Conservation (phyloP, 2,797 vertebrate species). For the Urosaurus nigricauda region DNA sequence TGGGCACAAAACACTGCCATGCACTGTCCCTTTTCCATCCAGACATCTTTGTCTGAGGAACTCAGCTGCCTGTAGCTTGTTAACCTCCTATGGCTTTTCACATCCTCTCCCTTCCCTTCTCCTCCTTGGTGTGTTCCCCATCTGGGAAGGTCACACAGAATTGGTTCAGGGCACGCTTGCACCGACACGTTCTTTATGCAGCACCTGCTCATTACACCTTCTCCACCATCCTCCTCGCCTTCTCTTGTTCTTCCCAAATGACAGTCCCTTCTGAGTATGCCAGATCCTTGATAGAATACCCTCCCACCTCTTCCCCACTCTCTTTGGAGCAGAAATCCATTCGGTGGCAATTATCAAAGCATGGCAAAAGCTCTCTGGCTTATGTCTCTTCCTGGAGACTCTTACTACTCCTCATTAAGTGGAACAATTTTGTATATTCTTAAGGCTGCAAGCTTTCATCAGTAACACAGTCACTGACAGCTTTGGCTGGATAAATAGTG, state of each 20-base stretch:
- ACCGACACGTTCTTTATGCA: slow-evolving; percentile 27
- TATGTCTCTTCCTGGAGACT: slow-evolving; percentile 36
- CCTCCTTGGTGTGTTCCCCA: not conserved
- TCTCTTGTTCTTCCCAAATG: slow-evolving; percentile 24
- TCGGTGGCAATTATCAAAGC: slow-evolving; percentile 12
- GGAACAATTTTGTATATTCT: not conserved
- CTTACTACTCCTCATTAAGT: not conserved
- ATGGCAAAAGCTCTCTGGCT: not conserved
- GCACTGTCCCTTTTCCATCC: not conserved
- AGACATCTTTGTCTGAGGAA: slow-evolving; percentile 33
- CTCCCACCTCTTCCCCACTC: not conserved
- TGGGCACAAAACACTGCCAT: not conserved
- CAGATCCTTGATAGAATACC: not conserved
- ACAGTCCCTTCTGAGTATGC: not conserved
- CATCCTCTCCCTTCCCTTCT: not conserved
- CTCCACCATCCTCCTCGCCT: not conserved
- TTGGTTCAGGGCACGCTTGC: slow-evolving; percentile 38
- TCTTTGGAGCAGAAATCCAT: slow-evolving; percentile 5
- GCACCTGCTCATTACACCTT: slow-evolving; percentile 49
- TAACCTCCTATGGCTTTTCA: slow-evolving; percentile 44
- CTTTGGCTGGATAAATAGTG: slow-evolving; percentile 17
- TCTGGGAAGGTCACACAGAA: slow-evolving; percentile 31
- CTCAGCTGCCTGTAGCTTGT: slow-evolving; percentile 41
- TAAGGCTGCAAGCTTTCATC: not conserved
- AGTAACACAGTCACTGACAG: slow-evolving; percentile 24